Conservation (phyloP, 1,140 invertebrate genomes). For the Formica selysi region DNA sequence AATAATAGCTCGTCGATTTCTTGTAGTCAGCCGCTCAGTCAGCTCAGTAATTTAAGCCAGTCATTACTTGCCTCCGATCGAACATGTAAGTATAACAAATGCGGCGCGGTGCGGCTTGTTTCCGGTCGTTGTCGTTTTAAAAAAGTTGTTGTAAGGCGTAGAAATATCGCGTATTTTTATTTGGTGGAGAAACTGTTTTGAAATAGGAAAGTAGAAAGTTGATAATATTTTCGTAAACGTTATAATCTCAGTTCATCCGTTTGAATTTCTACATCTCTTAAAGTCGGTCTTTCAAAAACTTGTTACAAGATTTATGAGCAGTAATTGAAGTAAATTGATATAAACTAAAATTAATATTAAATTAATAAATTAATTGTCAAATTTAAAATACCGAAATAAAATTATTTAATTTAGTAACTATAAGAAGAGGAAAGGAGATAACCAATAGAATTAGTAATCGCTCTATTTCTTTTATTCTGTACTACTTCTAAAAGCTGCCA, state of each 20-base stretch:
- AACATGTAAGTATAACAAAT: constrained; percentile 85
- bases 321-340: not conserved
- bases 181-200: not conserved
- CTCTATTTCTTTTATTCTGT: not conserved
- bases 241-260: not conserved
- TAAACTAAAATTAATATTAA: not conserved
- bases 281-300: not conserved
- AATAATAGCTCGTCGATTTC: constrained; percentile 82
- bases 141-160: not conserved
- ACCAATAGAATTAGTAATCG: not conserved
- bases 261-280: not conserved
- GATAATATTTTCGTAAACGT: not conserved
- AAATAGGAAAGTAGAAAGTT: not conserved
- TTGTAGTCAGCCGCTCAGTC: constrained; percentile 86
- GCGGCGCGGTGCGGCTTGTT: not conserved
- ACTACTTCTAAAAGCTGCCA: not conserved
- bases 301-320: not conserved
- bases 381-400: not conserved
- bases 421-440: too few relatives aligned
- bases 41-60: constrained; percentile 87
- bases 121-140: constrained; percentile 4
- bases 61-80: constrained; percentile 85
- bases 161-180: not conserved
- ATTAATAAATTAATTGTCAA: not conserved
- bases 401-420: too few relatives aligned